Evolutionary conservation across 2,113 vertebrate genomes (phyloP), one percentile per base, ranked within the genome.

Genomic region (Elephantulus edwardii): DNA sequence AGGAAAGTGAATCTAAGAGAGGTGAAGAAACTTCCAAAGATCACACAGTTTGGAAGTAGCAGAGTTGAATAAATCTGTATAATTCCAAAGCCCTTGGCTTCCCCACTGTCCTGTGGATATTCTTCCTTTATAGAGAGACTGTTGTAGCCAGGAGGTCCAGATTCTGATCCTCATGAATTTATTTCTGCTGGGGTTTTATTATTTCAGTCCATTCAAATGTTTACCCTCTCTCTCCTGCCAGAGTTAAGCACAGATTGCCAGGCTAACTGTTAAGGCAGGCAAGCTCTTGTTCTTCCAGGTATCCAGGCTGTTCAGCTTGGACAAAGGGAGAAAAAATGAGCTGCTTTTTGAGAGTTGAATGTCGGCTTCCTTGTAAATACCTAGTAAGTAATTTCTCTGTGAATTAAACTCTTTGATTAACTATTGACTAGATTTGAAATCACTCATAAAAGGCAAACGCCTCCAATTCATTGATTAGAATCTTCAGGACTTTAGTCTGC

Each of bases 381-480:
- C 72, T 84, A 76, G 78, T 60, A 50, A 93, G 71, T 86, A 72
- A 89, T 10, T 90, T 79, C 64, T 70, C 78, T 87, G 60, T 77
- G 86, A 80, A 71, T 75, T 71, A 70, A 71, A 58, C 54, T 76
- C 60, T 92, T 86, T 89, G 60, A 87, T 94, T 75, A 77, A 52
- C 89, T 52, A 46, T 78, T 52, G 72, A 46, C 60, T 79, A 40
- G 46, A 52, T 72, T 52, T 82, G 52, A 84, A 76, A 79, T 84
- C 86, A 93, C 81, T 89, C 64, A 94, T 94, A 71, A 91, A 60
- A 86, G 8, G 64, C 46, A 83, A 80, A 91, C 76, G 60, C 48
- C 14, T 40, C 82, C 60, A 75, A 83, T 80, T 48, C 68, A 58
- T 64, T 75, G 84, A 74, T 86, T 72, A 58, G 76, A 68, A 72